A percentile compares a stretch with the other conserved stretches of the same genome.
phyloP scores from a whole-genome alignment of 1,140 invertebrate species.

The Bombus sylvicola region DNA sequence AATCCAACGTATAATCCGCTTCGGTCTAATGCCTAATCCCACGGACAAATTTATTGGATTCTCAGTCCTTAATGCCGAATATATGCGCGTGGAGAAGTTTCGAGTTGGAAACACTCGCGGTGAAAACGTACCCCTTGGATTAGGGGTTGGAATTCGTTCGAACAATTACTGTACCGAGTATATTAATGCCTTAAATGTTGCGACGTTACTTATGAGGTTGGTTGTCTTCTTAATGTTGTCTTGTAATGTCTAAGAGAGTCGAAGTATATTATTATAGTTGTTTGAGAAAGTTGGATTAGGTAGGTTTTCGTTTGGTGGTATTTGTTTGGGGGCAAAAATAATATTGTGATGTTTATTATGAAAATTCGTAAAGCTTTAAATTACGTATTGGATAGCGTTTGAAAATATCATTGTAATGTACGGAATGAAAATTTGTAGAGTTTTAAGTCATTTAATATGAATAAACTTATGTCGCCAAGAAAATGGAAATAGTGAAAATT shows the following conservation, averaged over 20 bases:
- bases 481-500: no score
- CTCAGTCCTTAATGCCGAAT: slow-evolving; percentile 55
- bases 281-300: background rate
- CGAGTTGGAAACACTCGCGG: slow-evolving; percentile 32
- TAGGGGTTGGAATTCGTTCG: slow-evolving; percentile 3
- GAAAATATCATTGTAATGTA: no score
- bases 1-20: slow-evolving; percentile 60
- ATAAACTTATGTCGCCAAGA: no score
- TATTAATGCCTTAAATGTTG: background rate
- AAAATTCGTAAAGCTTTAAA: no score
- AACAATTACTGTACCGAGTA: background rate
- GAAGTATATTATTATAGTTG: background rate
- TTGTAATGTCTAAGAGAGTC: background rate
- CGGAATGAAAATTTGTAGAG: no score
- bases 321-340: no score
- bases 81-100: slow-evolving; percentile 48
- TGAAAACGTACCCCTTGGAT: slow-evolving; percentile 50
- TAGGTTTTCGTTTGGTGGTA: background rate
- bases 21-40: slow-evolving; percentile 63
- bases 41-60: slow-evolving; percentile 66
- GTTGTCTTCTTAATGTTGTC: background rate
- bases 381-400: no score
- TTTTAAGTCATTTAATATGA: no score
- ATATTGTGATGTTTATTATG: no score
- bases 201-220: background rate